Conservation (phyloP, 2,888 invertebrate genomes). For the Ormyrus thymus region DNA sequence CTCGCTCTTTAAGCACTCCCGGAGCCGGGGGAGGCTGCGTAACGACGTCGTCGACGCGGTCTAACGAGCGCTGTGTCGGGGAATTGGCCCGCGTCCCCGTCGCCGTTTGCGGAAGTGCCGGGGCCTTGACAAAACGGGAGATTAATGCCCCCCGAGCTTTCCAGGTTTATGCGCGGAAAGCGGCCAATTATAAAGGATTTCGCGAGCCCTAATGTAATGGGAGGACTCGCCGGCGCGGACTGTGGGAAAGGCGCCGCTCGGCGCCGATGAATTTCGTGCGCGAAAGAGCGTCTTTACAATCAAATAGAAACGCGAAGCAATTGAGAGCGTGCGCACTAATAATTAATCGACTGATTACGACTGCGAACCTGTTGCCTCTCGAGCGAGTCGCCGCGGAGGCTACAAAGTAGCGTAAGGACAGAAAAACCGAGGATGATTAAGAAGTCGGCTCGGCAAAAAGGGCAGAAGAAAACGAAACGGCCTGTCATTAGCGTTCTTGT, state of each 20-base stretch:
- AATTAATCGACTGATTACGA: too few species aligned
- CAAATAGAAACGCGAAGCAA: too few species aligned
- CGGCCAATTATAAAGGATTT: too few species aligned
- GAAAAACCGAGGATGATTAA: neutral
- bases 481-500: slow-evolving; percentile 45
- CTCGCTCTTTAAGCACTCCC: neutral
- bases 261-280: too few species aligned
- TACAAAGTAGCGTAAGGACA: neutral
- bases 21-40: neutral
- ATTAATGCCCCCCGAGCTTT: neutral
- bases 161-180: too few species aligned
- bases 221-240: too few species aligned
- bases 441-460: slow-evolving; percentile 14
- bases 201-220: too few species aligned
- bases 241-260: too few species aligned
- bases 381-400: neutral
- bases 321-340: too few species aligned
- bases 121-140: slow-evolving; percentile 24
- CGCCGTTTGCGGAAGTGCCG: too few species aligned
- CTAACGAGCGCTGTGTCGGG: slow-evolving; percentile 26
- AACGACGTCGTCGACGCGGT: slow-evolving; percentile 1
- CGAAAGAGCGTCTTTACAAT: too few species aligned
- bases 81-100: neutral
- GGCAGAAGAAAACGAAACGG: slow-evolving; percentile 12
- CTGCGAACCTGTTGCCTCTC: too few species aligned